phyloP scores from a whole-genome alignment of 2,797 vertebrate species.

The Melopsittacus undulatus region DNA sequence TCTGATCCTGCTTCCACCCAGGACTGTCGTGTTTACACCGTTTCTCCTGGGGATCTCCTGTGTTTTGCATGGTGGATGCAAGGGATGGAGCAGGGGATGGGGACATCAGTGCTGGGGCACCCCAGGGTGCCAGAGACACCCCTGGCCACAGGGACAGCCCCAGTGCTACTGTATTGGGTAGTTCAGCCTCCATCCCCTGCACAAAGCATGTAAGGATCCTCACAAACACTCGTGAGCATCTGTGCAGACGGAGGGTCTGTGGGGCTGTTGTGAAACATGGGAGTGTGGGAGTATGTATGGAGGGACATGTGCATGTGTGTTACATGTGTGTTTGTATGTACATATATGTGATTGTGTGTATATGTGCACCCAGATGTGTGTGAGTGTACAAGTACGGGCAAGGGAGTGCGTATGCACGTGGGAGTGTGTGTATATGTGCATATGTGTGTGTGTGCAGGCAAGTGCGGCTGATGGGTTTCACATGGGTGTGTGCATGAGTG shows the following conservation, averaged over 20 bases:
- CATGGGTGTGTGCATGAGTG: neutral
- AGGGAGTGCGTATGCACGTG: neutral
- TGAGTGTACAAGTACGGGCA: neutral
- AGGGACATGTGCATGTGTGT: neutral
- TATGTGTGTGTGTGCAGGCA: neutral
- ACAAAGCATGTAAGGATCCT: neutral
- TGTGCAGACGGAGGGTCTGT: neutral
- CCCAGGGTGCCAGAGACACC: neutral
- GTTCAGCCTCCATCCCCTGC: neutral
- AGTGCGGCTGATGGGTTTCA: neutral
- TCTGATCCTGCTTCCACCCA: neutral
- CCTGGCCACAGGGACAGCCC: neutral
- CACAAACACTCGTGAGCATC: neutral
- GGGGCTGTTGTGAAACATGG: neutral
- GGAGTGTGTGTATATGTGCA: neutral
- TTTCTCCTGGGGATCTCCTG: neutral
- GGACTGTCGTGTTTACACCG: rapidly evolving
- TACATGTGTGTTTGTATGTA: neutral
- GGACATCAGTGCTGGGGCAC: neutral
- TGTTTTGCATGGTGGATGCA: rapidly evolving
- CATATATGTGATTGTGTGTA: neutral
- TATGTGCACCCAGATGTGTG: neutral
- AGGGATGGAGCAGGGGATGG: neutral
- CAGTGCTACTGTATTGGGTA: rapidly evolving
- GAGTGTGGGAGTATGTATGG: neutral